Evolutionary conservation across 2,797 vertebrate species (phyloP).

Genomic region (Phalloptychus januarius): DNA sequence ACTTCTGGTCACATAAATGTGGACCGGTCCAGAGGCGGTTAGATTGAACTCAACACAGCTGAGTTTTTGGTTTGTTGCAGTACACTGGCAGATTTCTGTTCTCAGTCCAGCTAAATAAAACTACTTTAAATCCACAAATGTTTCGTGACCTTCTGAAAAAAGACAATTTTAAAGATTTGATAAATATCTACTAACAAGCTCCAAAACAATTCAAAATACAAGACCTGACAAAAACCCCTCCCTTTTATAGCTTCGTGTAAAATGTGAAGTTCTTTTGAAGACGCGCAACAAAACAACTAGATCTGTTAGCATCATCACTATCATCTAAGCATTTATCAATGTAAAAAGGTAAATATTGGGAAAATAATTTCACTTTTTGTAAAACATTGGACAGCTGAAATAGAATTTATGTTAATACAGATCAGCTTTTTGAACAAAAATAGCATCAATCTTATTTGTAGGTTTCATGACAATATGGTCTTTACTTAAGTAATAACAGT

Average conservation of each 20-base stretch:
- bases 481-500: too few relatives aligned
- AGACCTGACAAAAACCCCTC: too few relatives aligned
- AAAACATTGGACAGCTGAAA: not conserved
- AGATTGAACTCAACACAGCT: not conserved
- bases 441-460: not conserved
- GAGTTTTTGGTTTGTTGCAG: not conserved
- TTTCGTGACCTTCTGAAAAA: too few relatives aligned
- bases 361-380: not conserved
- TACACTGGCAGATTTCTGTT: too few relatives aligned
- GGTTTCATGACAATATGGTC: not conserved
- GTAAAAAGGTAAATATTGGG: not conserved
- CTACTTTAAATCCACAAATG: too few relatives aligned
- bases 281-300: not conserved
- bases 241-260: too few relatives aligned
- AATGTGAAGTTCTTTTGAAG: too few relatives aligned
- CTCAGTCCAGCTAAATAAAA: too few relatives aligned
- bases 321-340: not conserved
- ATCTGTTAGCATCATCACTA: not conserved
- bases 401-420: not conserved
- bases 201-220: too few relatives aligned
- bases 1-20: not conserved
- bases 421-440: not conserved
- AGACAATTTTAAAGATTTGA: too few relatives aligned
- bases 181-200: too few relatives aligned
- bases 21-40: not conserved